Evolutionary conservation across 1,140 invertebrate species (phyloP).

Genomic region (Heliconius hermathena): DNA sequence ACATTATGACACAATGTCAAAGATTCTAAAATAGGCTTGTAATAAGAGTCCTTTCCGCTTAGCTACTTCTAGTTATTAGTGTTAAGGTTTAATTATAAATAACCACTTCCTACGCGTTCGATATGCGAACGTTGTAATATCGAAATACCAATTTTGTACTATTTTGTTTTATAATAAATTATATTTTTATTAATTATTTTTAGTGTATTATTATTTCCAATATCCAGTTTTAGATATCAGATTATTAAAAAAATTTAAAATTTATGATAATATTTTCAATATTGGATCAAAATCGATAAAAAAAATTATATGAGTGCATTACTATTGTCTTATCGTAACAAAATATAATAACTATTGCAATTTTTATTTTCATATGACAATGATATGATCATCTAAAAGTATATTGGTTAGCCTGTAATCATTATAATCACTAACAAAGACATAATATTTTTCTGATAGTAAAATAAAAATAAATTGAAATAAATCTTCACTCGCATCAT

Average conservation of each 20-base stretch:
- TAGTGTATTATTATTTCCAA: constrained; percentile 30
- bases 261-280: not conserved
- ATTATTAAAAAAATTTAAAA: not conserved
- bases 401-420: not conserved
- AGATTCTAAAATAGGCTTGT: not conserved
- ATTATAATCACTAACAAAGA: too few species aligned
- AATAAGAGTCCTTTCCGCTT: not conserved
- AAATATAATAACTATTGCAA: not conserved
- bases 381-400: not conserved
- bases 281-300: not conserved
- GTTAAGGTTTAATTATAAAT: constrained; percentile 59
- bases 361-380: not conserved
- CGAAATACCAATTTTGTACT: constrained; percentile 70
- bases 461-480: too few species aligned
- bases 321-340: not conserved
- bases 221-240: not conserved
- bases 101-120: constrained; percentile 49
- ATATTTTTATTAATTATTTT: constrained; percentile 65
- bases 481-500: too few species aligned
- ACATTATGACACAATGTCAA: not conserved
- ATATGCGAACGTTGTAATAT: constrained; percentile 59
- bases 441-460: too few species aligned
- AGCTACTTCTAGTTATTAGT: constrained; percentile 41
- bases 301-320: too few species aligned
- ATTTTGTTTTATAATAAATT: constrained; percentile 79